phyloP scores from a whole-genome alignment of 1,140 invertebrate genomes.

The Triops longicaudatus region DNA sequence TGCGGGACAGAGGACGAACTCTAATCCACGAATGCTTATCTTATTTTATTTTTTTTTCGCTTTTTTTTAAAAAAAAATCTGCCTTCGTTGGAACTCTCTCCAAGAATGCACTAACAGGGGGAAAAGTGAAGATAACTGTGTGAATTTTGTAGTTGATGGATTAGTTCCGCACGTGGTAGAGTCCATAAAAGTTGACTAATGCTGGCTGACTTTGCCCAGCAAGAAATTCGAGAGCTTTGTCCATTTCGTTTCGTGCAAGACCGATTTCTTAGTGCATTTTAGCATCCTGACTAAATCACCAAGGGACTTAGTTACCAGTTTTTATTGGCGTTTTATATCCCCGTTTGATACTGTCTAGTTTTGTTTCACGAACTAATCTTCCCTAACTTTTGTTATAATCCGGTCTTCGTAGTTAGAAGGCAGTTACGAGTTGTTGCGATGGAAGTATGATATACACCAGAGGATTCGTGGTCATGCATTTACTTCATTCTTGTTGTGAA shows the following conservation, averaged over 20 bases:
- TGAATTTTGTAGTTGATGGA: neutral
- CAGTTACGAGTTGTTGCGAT: neutral
- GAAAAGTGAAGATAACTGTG: neutral
- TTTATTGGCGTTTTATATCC: neutral
- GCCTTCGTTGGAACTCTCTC: too few relatives aligned
- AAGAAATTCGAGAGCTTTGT: neutral
- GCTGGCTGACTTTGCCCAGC: neutral
- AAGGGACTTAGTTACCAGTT: neutral
- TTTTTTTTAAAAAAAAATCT: neutral
- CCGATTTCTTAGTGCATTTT: neutral
- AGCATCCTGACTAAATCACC: neutral
- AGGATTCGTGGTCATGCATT: neutral
- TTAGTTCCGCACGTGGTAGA: neutral
- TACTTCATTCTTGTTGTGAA: neutral
- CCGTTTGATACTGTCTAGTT: neutral
- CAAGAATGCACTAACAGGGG: too few relatives aligned
- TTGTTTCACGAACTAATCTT: neutral
- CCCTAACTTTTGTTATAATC: neutral
- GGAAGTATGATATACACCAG: neutral
- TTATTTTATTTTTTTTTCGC: neutral
- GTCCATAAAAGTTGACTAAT: neutral
- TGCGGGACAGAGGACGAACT: neutral
- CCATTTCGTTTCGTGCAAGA: neutral
- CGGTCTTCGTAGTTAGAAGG: neutral
- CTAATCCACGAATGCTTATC: neutral